Conservation (phyloP, 2,888 invertebrate genomes). For the Embidobia sp. region DNA sequence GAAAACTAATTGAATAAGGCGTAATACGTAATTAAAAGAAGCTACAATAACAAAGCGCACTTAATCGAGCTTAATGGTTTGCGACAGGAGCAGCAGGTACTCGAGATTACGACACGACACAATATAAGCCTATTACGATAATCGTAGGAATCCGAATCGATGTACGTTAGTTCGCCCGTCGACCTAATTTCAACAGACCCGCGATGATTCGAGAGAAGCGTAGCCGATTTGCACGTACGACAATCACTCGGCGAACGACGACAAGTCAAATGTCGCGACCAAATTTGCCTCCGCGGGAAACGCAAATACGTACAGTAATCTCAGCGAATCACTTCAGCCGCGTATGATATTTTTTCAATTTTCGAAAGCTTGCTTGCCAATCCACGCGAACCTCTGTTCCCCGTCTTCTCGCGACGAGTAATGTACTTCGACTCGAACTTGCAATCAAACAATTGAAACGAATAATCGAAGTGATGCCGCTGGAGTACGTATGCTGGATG, state of each 20-base stretch:
- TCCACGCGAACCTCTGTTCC: no score
- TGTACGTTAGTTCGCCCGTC: constrained; percentile 18
- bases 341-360: no score
- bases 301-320: no score
- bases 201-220: constrained; percentile 26
- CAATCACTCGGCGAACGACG: constrained; percentile 49
- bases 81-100: constrained; percentile 1
- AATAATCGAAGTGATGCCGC: no score
- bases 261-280: constrained; percentile 44
- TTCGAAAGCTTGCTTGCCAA: no score
- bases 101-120: constrained; percentile 23
- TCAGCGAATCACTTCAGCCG: no score
- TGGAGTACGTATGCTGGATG: no score
- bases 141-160: constrained; percentile 25
- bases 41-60: constrained; percentile 33
- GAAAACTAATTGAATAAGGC: no score
- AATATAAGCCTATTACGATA: constrained; percentile 27
- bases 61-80: constrained; percentile 24
- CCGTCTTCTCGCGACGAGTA: no score
- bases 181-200: constrained; percentile 28
- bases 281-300: no score
- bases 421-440: no score
- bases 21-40: constrained; percentile 28
- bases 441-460: no score
- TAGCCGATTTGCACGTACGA: constrained; percentile 44